Evolutionary conservation across 2,888 invertebrate genomes (phyloP), one percentile per base, ranked within the genome.

Genomic region (Hanleya hanleyi): DNA sequence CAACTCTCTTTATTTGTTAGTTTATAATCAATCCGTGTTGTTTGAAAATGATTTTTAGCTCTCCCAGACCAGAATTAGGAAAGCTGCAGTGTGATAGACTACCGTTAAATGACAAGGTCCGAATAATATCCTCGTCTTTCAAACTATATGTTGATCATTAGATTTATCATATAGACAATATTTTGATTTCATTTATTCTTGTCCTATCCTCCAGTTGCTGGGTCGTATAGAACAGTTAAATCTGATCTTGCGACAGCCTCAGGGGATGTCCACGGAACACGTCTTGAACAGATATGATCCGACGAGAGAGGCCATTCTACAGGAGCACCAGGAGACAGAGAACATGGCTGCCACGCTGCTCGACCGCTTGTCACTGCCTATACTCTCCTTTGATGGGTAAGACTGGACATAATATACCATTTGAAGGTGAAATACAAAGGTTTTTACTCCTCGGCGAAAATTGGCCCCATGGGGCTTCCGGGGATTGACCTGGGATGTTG

Each of bases 291-390:
- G 79, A 35, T 83, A 86, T 75, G 69, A 78, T 2, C 77, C 80
- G 5, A 72, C 81, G 35, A 85, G 84, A 70, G 74, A 82, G 9
- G 77, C 82, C 38, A 76, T 87, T 9, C 79, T 81, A 29, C 65
- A 76, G 5, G 87, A 89, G 37, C 81, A 82, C 71, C 75, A 81
- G 61, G 86, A 86, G 37, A 86, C 86, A 0, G 75, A 74, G 9
- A 77, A 81, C 61, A 86, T 86, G 84, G 89, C 88, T 2, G 80
- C 79, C 22, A 86, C 87, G 1, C 78, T 90, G 64, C 74, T 88
- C n/a, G 84, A 86, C 50, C 77, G 88, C 57, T 81, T 89, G 5
- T 79, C 83, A 1, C 71, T 85, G 49, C 89, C 89, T 15, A 81
- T 89, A 12, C 80, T 88, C 61, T 78, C 82, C 33, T 72, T 80